Conservation (phyloP, 2,888 invertebrate species). For the Altica lythri region DNA sequence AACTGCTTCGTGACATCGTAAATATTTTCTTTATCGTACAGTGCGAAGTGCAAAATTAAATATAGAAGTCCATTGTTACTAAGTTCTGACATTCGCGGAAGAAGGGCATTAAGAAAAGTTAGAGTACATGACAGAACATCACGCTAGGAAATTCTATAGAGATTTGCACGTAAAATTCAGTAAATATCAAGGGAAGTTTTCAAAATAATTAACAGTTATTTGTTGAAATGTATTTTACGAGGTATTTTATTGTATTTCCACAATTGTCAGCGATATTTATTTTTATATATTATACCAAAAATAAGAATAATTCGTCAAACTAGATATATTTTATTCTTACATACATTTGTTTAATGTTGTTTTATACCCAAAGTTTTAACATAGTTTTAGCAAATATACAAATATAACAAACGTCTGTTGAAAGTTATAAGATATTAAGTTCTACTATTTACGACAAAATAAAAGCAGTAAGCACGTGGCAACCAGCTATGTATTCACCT, state of each 20-base stretch:
- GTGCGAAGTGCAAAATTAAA: constrained; percentile 37
- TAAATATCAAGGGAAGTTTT: constrained; percentile 8
- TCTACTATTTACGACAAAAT: constrained; percentile 10
- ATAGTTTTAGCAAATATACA: no score
- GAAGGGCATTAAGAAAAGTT: constrained; percentile 38
- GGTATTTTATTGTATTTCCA: no score
- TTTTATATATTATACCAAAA: no score
- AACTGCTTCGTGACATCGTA: constrained; percentile 25
- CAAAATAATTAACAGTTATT: constrained; percentile 5
- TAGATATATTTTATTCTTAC: no score
- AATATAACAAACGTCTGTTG: no score
- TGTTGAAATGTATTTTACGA: no score
- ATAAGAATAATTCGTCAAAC: no score
- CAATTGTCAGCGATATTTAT: no score
- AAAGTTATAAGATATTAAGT: no score
- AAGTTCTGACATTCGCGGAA: constrained; percentile 36
- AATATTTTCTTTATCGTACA: constrained; percentile 31
- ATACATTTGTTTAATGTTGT: no score
- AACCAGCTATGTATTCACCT: constrained; percentile 10
- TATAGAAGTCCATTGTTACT: constrained; percentile 38
- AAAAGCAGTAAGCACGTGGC: constrained; percentile 9
- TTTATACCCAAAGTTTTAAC: no score
- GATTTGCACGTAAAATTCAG: constrained; percentile 16
- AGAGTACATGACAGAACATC: constrained; percentile 34
- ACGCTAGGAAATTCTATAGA: constrained; percentile 29